Conservation (phyloP, 2,797 vertebrate genomes). For the Hypotaenidia philippensis region DNA sequence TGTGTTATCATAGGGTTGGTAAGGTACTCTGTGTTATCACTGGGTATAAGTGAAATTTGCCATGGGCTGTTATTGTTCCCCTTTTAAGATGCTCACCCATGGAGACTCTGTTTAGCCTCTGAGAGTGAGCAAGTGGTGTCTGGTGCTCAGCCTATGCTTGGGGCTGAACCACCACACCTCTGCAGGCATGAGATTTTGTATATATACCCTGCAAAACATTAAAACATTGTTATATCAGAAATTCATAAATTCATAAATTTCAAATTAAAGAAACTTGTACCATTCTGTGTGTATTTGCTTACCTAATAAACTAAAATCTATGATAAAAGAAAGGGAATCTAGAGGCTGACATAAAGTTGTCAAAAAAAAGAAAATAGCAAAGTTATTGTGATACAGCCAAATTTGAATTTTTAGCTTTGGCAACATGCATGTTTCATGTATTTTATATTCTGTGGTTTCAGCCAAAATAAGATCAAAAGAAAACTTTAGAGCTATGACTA, state of each 20-base stretch:
- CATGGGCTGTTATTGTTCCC: too few species aligned
- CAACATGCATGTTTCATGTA: neutral
- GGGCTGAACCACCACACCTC: too few species aligned
- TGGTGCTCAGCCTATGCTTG: too few species aligned
- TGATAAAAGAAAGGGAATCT: neutral
- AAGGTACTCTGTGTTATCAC: too few species aligned
- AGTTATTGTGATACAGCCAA: neutral
- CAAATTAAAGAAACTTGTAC: neutral
- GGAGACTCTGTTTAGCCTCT: too few species aligned
- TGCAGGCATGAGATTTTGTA: constrained; percentile 51
- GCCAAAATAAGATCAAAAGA: neutral
- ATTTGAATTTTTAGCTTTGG: neutral
- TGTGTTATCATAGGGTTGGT: too few species aligned
- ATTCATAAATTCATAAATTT: neutral
- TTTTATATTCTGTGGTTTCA: neutral
- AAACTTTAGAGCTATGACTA: neutral
- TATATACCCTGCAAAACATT: neutral
- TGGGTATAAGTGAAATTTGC: too few species aligned
- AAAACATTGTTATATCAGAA: neutral
- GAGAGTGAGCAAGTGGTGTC: too few species aligned
- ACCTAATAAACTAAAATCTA: neutral
- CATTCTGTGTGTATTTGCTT: neutral
- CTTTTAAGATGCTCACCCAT: too few species aligned
- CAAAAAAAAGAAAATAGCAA: neutral
- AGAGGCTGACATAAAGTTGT: neutral